Evolutionary conservation across 2,888 invertebrate genomes (phyloP), one percentile per base, ranked within the genome.

Genomic region (Pachymerium ferrugineum): DNA sequence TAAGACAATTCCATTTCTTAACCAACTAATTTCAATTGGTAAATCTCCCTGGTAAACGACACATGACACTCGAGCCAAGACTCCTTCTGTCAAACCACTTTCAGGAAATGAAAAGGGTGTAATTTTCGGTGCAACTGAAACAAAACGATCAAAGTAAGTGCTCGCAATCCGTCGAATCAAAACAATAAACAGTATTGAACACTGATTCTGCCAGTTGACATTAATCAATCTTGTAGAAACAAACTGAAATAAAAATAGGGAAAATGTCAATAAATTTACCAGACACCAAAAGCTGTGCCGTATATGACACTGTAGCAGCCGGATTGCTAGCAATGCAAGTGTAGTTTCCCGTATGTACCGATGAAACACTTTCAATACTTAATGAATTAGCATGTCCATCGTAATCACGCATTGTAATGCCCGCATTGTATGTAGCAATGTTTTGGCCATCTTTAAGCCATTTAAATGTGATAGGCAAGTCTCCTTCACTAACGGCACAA

Each of bases 91-190:
- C 62, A 85, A 82, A 54, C 54, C 54, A 74, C 85, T 85, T 76
- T 83, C 84, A 67, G 80, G 85, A 78, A 86, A 86, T 78, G 81
- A 81, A 79, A 86, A 86, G 76, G 85, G 85, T 77, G 85, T 85
- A 77, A 86, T 84, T 80, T 85, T 83, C 62, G 86, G 86, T 19
- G 38, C 30, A 68, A 29, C 14, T 67, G 73, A 62, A 72, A 72
- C 54, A 54, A 54, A 54, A 47, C 22, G 22, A 22, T 2, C 5
- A 25, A 54, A 54, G 3, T n/a, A n/a, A n/a, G n/a, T n/a, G n/a
- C n/a, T n/a, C n/a, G n/a, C n/a, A n/a, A n/a, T n/a, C n/a, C n/a
- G n/a, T n/a, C n/a, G n/a, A n/a, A n/a, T n/a, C n/a, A n/a, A n/a
- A n/a, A n/a, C n/a, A n/a, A n/a, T n/a, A n/a, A n/a, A n/a, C n/a